Conservation (phyloP, 2,797 vertebrate genomes). For the Microctenopoma lineatum region DNA sequence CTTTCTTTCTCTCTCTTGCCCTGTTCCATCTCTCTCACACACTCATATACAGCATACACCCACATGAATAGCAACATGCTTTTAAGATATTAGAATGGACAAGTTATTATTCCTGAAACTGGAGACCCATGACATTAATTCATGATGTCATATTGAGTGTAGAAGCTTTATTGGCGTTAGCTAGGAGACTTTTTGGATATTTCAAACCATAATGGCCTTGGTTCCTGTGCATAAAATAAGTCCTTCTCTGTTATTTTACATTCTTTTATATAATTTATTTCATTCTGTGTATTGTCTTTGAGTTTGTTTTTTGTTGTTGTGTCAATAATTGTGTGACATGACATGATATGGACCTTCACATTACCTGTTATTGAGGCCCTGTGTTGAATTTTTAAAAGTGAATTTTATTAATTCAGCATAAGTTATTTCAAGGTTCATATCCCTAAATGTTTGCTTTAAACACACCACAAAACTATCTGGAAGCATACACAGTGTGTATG, state of each 20-base stretch:
- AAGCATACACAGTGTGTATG: background rate
- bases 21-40: constrained; percentile 7
- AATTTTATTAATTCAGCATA: background rate
- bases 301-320: background rate
- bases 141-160: constrained; percentile 24
- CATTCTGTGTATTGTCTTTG: background rate
- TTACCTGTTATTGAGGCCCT: background rate
- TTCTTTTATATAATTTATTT: background rate
- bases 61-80: constrained; percentile 3
- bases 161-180: background rate
- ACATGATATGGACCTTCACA: background rate
- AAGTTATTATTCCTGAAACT: constrained; percentile 9
- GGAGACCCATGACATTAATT: constrained; percentile 15
- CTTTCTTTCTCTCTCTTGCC: constrained; percentile 13
- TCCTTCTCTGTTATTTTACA: background rate
- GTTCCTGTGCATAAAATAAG: background rate
- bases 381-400: too few relatives aligned
- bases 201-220: background rate
- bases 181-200: background rate
- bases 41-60: background rate
- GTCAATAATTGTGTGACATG: background rate
- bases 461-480: background rate
- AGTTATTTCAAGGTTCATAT: background rate
- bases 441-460: background rate
- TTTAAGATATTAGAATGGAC: constrained; percentile 13